These are phyloP conservation scores for Halictus quadricinctus DNA, from an alignment of 2,888 invertebrate species.

Conservation along the genomic window DNA sequence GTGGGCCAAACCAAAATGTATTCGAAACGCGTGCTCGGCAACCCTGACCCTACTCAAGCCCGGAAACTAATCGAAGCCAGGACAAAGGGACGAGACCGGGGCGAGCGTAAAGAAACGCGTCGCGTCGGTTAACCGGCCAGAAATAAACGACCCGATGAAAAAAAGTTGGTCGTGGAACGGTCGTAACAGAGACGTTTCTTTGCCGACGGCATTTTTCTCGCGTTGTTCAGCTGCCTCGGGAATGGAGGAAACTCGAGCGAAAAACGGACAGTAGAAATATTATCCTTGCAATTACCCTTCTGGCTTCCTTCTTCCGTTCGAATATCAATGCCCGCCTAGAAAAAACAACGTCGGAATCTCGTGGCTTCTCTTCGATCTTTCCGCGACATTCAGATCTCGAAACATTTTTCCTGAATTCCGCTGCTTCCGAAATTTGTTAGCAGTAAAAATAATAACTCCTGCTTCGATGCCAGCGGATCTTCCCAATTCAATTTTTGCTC, in stretches of 20 bases:
- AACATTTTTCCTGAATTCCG: not conserved
- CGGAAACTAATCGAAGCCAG: slow-evolving; percentile 64
- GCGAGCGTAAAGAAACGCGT: slow-evolving; percentile 29
- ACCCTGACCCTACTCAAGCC: slow-evolving; percentile 64
- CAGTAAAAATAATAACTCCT: not conserved
- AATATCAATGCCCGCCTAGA: not conserved
- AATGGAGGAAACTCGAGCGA: slow-evolving; percentile 1
- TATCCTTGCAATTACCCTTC: not conserved
- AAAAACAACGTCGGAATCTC: not conserved
- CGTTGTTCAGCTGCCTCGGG: not conserved
- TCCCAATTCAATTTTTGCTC: not conserved
- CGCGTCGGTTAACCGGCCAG: slow-evolving; percentile 35
- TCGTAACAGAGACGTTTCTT: slow-evolving; percentile 8
- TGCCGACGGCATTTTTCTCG: not conserved
- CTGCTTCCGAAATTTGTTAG: not conserved
- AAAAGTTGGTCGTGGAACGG: slow-evolving; percentile 19
- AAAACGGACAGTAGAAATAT: not conserved
- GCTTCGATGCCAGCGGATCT: too few relatives aligned
- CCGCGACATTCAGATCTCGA: not conserved
- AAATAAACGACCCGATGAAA: slow-evolving; percentile 59
- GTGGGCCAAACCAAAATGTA: slow-evolving; percentile 64
- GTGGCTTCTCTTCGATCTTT: not conserved
- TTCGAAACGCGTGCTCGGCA: slow-evolving; percentile 65
- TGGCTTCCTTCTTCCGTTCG: not conserved
- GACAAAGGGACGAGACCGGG: slow-evolving; percentile 45